Percentiles rank a stretch among this genome's conserved stretches.
Evolutionary conservation across 2,888 invertebrate genomes (phyloP).

Genomic region (Ophion obscuratus): DNA sequence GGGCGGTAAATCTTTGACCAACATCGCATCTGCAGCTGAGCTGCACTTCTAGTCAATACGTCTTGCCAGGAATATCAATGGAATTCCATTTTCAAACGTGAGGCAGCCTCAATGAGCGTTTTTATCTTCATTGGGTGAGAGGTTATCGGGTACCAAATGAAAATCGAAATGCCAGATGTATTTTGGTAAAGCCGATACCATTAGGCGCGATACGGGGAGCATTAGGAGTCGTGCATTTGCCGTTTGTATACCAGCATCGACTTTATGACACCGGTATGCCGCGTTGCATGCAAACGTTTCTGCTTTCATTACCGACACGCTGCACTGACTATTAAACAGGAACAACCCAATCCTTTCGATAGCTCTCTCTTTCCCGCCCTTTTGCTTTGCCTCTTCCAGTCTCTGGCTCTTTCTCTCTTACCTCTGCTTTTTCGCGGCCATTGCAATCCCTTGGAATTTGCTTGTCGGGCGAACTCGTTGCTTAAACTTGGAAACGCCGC

Average conservation of each 20-base stretch:
- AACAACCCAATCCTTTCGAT: conserved; percentile 70
- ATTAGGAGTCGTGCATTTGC: conserved; percentile 25
- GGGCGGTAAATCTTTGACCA: not conserved
- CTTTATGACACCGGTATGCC: conserved; percentile 71
- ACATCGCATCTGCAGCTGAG: not conserved
- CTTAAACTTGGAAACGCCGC: conserved; percentile 38
- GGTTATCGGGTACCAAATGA: not conserved
- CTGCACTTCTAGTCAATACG: not conserved
- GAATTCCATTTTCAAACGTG: not conserved
- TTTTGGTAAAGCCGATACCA: conserved; percentile 9
- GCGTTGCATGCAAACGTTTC: conserved; percentile 74
- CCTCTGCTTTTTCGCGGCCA: conserved; percentile 1
- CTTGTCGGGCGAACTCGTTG: conserved; percentile 40
- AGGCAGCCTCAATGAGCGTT: not conserved
- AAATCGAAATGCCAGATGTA: not conserved
- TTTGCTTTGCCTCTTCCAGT: not conserved
- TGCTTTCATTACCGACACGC: conserved; percentile 74
- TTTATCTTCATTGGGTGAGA: not conserved
- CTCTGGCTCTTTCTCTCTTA: not conserved
- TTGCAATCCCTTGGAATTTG: conserved; percentile 49
- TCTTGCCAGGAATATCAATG: not conserved
- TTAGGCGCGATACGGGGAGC: conserved; percentile 22
- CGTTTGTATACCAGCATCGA: conserved; percentile 65
- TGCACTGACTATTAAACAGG: conserved; percentile 76
- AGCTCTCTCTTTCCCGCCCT: conserved; percentile 8